A percentile compares a stretch with the other conserved stretches of the same genome.
These are phyloP conservation scores for Condylura cristata DNA, from an alignment of 2,113 vertebrate genomes.

Conservation along the genomic window DNA sequence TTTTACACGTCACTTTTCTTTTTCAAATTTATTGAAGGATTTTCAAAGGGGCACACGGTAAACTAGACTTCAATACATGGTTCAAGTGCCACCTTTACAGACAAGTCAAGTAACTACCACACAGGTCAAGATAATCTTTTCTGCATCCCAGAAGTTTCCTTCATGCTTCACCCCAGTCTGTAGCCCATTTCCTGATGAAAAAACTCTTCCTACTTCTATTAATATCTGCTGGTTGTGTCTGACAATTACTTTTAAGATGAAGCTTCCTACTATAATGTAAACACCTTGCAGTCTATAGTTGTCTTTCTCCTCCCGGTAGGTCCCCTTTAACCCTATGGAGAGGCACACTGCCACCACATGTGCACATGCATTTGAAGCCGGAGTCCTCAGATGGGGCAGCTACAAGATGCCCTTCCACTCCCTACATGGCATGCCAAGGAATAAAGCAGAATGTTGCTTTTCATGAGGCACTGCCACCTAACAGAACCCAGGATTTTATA, in stretches of 20 bases:
- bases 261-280: background rate
- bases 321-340: rapidly evolving
- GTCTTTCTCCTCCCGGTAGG: background rate
- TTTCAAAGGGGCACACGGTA: background rate
- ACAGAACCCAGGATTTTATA: background rate
- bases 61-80: background rate
- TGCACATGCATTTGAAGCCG: rapidly evolving
- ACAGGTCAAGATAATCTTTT: background rate
- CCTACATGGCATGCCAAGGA: background rate
- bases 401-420: background rate
- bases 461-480: background rate
- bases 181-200: background rate
- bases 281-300: background rate
- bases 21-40: background rate
- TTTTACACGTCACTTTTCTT: background rate
- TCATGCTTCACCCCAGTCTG: background rate
- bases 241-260: background rate
- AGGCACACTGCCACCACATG: background rate
- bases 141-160: background rate
- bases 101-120: background rate
- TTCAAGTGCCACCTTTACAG: background rate
- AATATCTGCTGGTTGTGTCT: background rate
- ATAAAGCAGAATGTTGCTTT: background rate
- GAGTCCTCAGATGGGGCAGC: rapidly evolving
- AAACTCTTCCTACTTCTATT: background rate